A percentile compares a stretch with the other conserved stretches of the same genome.
Evolutionary conservation across 2,113 vertebrate genomes (phyloP).

Genomic region (Cheirogaleus medius): DNA sequence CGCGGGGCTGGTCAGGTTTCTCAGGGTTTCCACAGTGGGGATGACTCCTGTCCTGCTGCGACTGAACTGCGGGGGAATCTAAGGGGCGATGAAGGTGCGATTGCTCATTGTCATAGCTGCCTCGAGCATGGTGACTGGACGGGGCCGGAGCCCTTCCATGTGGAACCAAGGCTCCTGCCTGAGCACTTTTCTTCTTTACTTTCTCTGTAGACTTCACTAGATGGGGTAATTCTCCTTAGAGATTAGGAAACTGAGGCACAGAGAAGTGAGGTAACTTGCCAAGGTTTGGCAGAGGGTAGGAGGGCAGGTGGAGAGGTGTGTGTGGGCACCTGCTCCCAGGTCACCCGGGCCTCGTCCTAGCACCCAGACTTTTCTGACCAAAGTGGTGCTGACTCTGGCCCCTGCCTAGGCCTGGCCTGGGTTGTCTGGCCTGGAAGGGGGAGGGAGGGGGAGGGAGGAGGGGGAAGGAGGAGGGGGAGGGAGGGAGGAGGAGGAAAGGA

Average conservation of each 20-base stretch:
- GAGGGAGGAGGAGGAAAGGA: too few species aligned
- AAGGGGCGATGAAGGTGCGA: fast-evolving
- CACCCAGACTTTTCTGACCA: not conserved
- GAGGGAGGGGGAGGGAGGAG: too few species aligned
- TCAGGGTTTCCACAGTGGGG: not conserved
- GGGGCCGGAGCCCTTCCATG: too few species aligned
- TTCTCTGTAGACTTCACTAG: not conserved
- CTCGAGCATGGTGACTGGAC: not conserved
- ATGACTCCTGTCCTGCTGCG: not conserved
- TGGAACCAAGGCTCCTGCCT: not conserved
- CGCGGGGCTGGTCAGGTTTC: not conserved
- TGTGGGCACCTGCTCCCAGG: not conserved
- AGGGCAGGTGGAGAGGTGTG: not conserved
- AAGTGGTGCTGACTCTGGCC: too few species aligned
- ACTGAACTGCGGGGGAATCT: not conserved
- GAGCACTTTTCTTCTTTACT: not conserved
- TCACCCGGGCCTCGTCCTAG: not conserved
- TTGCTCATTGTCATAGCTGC: fast-evolving
- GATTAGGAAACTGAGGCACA: not conserved
- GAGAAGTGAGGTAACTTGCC: not conserved
- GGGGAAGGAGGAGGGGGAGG: fast-evolving
- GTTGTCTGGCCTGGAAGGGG: too few species aligned
- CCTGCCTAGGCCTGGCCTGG: not conserved
- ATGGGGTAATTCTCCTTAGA: not conserved
- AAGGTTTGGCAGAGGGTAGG: not conserved